Evolutionary conservation across 2,113 vertebrate genomes (phyloP).

Genomic region (Empidonax traillii): DNA sequence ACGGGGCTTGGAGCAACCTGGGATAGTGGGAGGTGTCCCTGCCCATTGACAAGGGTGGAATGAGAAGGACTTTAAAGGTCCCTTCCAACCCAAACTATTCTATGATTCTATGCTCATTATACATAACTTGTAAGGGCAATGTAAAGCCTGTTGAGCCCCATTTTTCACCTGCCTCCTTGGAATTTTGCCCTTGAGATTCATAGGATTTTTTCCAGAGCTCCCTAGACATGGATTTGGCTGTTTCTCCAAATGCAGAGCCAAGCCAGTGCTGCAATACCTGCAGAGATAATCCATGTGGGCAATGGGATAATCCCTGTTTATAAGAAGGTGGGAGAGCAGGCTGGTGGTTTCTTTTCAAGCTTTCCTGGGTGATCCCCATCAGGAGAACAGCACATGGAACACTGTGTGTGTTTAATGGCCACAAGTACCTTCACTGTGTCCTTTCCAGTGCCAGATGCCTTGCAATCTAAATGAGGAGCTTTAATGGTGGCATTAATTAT

Average conservation of each 20-base stretch:
- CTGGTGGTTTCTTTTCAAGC: not conserved
- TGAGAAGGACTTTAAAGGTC: not conserved
- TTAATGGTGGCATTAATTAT: conserved; percentile 13
- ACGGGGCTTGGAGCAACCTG: not conserved
- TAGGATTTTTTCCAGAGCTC: not conserved
- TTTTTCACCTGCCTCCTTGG: not conserved
- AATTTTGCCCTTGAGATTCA: not conserved
- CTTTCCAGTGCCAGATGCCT: conserved; percentile 11
- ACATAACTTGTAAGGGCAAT: not conserved
- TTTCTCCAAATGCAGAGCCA: not conserved
- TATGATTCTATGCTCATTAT: too few relatives aligned
- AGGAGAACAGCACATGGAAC: not conserved
- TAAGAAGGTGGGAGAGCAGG: not conserved
- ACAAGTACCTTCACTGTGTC: not conserved
- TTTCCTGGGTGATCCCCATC: not conserved
- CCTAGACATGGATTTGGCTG: not conserved
- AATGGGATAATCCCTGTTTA: not conserved
- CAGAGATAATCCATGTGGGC: not conserved
- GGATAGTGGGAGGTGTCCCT: not conserved
- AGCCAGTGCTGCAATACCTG: not conserved
- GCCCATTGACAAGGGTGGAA: not conserved
- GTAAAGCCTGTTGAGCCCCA: not conserved
- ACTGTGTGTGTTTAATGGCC: not conserved
- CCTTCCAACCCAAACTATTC: not conserved
- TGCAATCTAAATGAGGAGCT: not conserved